These are phyloP conservation scores for Glaucopsyche alexis DNA, from an alignment of 2,888 invertebrate species.

Conservation along the genomic window DNA sequence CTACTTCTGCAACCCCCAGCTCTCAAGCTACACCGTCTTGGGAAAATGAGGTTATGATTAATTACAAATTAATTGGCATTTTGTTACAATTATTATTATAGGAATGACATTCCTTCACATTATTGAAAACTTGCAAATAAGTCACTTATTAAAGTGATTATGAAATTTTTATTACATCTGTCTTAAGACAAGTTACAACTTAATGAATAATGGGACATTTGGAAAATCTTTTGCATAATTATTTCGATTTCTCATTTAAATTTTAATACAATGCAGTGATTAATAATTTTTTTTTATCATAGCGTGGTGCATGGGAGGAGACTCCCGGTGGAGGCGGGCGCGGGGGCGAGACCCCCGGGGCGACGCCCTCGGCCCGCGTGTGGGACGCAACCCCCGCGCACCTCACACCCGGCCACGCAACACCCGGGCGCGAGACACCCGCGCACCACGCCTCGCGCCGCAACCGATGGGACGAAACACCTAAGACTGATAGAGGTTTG, in stretches of 20 bases:
- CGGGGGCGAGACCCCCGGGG: slow-evolving; percentile 93
- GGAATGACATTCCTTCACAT: too few species aligned
- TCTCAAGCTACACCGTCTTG: slow-evolving; percentile 86
- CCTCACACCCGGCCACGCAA: slow-evolving; percentile 90
- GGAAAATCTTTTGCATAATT: background rate
- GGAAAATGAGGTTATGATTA: slow-evolving; percentile 85
- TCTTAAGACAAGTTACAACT: too few species aligned
- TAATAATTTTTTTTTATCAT: background rate
- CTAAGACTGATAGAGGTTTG: slow-evolving; percentile 94
- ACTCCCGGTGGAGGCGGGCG: slow-evolving; percentile 91
- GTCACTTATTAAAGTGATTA: too few species aligned
- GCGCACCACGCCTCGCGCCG: slow-evolving; percentile 87
- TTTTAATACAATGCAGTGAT: background rate
- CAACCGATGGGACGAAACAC: slow-evolving; percentile 99
- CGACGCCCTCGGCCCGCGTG: slow-evolving; percentile 95
- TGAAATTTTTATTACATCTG: too few species aligned
- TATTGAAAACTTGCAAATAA: too few species aligned
- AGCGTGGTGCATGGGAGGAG: slow-evolving; percentile 92
- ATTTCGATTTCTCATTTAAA: too few species aligned
- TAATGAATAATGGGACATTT: too few species aligned
- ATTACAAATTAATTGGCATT: slow-evolving; percentile 42
- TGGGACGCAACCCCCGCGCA: slow-evolving; percentile 99
- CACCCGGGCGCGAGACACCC: slow-evolving; percentile 92
- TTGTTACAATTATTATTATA: too few species aligned
- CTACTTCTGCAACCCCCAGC: slow-evolving; percentile 73